Percentiles rank a stretch among this genome's conserved stretches.
These are phyloP conservation scores for Jaculus jaculus DNA, from an alignment of 2,113 vertebrate genomes.

Conservation along the genomic window DNA sequence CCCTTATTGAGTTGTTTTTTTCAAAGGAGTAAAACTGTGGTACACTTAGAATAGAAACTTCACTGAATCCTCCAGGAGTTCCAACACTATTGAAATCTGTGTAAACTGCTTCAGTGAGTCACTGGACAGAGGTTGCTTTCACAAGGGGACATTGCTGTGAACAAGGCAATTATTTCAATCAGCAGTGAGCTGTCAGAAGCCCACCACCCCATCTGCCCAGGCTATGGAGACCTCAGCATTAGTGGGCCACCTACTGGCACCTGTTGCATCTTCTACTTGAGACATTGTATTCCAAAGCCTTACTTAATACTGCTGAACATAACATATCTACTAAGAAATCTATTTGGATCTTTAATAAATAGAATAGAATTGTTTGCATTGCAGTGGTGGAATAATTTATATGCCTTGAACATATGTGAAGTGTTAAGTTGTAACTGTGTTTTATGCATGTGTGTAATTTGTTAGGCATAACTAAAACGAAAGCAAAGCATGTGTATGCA, in stretches of 20 bases:
- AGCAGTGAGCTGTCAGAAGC: background rate
- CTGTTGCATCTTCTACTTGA: background rate
- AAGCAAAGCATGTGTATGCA: background rate
- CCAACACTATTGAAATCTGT: background rate
- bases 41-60: background rate
- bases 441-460: conserved; percentile 2
- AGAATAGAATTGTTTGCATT: background rate
- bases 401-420: background rate
- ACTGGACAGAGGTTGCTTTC: background rate
- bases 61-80: background rate
- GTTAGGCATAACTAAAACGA: background rate
- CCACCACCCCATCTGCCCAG: too few species aligned
- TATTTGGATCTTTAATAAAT: background rate
- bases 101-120: background rate
- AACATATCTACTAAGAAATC: background rate
- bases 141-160: background rate
- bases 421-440: background rate
- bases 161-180: background rate
- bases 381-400: background rate
- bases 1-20: background rate
- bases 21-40: background rate
- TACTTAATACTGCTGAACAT: background rate
- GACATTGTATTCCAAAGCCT: background rate
- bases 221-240: background rate
- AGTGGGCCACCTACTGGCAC: background rate